Percentiles rank a stretch among this genome's conserved stretches.
These are phyloP conservation scores for Perdita meconis DNA, from an alignment of 2,888 invertebrate species.

Conservation along the genomic window DNA sequence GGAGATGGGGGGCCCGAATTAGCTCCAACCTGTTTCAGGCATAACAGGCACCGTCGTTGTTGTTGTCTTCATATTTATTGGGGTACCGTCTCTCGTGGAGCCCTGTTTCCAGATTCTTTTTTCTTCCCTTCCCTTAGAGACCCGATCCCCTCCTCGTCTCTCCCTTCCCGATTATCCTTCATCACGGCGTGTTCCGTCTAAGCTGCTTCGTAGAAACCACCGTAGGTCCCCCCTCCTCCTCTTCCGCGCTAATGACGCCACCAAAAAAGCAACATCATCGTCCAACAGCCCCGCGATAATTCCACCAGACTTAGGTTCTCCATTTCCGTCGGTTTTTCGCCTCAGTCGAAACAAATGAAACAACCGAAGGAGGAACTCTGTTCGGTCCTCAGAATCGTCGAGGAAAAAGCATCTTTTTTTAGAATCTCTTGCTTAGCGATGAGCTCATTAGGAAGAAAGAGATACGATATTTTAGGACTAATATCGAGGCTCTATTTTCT, in stretches of 20 bases:
- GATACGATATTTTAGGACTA: not conserved
- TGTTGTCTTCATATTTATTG: slow-evolving; percentile 84
- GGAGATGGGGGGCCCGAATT: slow-evolving; percentile 77
- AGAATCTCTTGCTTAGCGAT: not conserved
- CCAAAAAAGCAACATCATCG: slow-evolving; percentile 66
- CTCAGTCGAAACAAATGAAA: not conserved
- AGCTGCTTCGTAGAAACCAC: slow-evolving; percentile 76
- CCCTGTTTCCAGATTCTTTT: slow-evolving; percentile 73
- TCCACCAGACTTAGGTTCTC: not conserved
- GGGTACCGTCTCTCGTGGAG: slow-evolving; percentile 76
- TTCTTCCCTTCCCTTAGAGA: slow-evolving; percentile 49
- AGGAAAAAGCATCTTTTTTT: not conserved
- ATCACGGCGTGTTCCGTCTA: slow-evolving; percentile 58
- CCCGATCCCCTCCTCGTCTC: slow-evolving; percentile 26
- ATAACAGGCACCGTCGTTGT: slow-evolving; percentile 80
- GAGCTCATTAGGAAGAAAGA: too few species aligned
- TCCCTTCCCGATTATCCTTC: slow-evolving; percentile 63
- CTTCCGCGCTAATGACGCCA: slow-evolving; percentile 80
- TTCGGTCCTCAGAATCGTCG: not conserved
- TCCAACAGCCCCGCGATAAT: slow-evolving; percentile 45
- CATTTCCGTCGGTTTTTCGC: slow-evolving; percentile 37
- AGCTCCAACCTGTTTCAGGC: slow-evolving; percentile 82
- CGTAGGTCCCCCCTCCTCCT: slow-evolving; percentile 62
- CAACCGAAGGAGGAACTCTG: not conserved
- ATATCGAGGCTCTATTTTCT: not conserved